These are phyloP conservation scores for Oscheius sp. DNA, from an alignment of 2,888 invertebrate species.

Conservation along the genomic window DNA sequence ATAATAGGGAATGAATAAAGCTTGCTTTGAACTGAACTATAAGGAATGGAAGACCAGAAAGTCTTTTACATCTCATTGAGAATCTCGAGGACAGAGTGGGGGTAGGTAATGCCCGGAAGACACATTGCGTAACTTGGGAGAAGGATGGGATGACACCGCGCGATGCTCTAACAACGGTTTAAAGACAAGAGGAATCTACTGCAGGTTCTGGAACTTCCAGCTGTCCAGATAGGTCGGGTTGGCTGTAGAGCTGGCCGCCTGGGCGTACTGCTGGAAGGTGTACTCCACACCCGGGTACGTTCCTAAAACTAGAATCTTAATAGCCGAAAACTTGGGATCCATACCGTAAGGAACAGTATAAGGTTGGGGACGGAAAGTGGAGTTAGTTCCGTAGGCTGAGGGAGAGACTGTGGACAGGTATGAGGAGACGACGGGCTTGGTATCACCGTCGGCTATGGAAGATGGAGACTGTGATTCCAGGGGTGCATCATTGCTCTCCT, in stretches of 20 bases:
- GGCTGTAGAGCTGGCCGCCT: conserved; percentile 18
- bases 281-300: conserved; percentile 29
- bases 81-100: conserved; percentile 27
- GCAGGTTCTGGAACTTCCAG: conserved; percentile 26
- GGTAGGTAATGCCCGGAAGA: conserved; percentile 28
- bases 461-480: conserved; percentile 36
- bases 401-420: conserved; percentile 39
- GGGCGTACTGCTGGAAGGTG: conserved; percentile 26
- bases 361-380: conserved; percentile 52
- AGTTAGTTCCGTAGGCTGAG: conserved; percentile 40
- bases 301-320: not conserved
- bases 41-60: conserved; percentile 13
- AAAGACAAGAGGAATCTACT: not conserved
- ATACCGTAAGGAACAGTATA: conserved; percentile 48
- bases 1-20: conserved; percentile 14
- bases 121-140: conserved; percentile 34
- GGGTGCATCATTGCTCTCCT: conserved; percentile 31
- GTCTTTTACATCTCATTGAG: conserved; percentile 37
- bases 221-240: conserved; percentile 18
- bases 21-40: conserved; percentile 30
- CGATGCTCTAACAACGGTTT: conserved; percentile 19
- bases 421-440: conserved; percentile 32
- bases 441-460: conserved; percentile 42
- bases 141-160: conserved; percentile 24
- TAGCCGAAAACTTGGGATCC: not conserved